phyloP scores from a whole-genome alignment of 2,113 vertebrate species.

The Pelecanus crispus region DNA sequence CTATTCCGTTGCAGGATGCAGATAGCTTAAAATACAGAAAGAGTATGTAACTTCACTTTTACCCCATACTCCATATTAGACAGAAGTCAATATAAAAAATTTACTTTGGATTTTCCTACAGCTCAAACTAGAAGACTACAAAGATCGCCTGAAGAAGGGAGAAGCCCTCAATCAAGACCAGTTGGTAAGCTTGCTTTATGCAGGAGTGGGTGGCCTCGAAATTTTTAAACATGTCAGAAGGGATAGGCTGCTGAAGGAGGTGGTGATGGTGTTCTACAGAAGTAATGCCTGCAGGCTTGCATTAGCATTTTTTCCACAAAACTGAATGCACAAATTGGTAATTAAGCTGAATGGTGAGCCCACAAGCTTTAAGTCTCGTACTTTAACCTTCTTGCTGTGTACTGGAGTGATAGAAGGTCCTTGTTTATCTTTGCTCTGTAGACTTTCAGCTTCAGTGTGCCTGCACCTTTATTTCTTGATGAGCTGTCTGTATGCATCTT shows the following conservation, averaged over 20 bases:
- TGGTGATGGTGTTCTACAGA: background rate
- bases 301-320: background rate
- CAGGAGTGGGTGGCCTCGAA: background rate
- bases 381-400: background rate
- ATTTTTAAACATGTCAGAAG: background rate
- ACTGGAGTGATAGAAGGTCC: background rate
- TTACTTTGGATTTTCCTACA: conserved; percentile 27
- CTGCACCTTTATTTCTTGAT: background rate
- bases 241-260: background rate
- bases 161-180: conserved; percentile 84
- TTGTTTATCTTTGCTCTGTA: background rate
- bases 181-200: conserved; percentile 67
- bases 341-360: background rate
- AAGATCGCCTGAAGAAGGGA: conserved; percentile 75
- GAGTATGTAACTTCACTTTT: background rate
- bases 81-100: background rate
- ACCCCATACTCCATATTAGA: background rate
- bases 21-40: background rate
- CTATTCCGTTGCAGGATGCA: background rate
- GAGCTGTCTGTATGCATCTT: background rate
- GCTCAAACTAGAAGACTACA: conserved; percentile 87
- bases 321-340: background rate
- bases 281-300: background rate
- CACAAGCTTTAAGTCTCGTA: background rate
- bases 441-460: background rate